Evolutionary conservation across 2,797 vertebrate genomes (phyloP), one percentile per base, ranked within the genome.

Genomic region (Echiichthys vipera): DNA sequence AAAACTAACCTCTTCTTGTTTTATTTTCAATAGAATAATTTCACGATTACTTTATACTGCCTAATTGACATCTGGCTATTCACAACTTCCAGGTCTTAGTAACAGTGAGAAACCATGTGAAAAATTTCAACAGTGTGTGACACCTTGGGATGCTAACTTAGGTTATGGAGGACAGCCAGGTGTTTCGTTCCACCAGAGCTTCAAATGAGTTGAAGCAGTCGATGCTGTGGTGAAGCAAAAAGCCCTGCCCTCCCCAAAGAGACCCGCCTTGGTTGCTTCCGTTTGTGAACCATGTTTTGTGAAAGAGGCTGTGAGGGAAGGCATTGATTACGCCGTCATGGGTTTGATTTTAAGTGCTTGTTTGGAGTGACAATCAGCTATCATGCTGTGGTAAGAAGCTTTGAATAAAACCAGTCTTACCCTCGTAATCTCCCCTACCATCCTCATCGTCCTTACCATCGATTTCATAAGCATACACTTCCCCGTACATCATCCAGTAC

Each of bases 401-500:
- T 40, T 45, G 7, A 86, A 83, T 50, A 76, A 80, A 86, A 85
- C 29, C 6, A 17, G 22, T 34, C 78, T 85, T 79, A 85, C 84
- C 74, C 24, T 77, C 49, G 0, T 86, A 88, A 80, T 87, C 76
- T 77, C 17, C 79, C 67, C 11, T 84, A 74, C 74, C 77, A 65
- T 72, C n/a, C 53, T 85, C 75, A 83, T 80, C 58, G 13, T 84
- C 64, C 95, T 95, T 96, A 99, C 98, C 97, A 82, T 99, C 96
- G 70, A 99, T 99, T 95, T 99, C 98, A 90, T 99, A 99, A 11
- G 98, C 98, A 77, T 99, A 99, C 85, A 99, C 98, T 95, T 99
- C 98, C 81, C 98, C 98, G 78, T 99, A 99, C 94, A 99, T 99
- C 98, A 99, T 99, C 97, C 97, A 99, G 91, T 99, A 99, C 17